phyloP scores from a whole-genome alignment of 2,113 vertebrate genomes.

The Limnothrissa miodon region DNA sequence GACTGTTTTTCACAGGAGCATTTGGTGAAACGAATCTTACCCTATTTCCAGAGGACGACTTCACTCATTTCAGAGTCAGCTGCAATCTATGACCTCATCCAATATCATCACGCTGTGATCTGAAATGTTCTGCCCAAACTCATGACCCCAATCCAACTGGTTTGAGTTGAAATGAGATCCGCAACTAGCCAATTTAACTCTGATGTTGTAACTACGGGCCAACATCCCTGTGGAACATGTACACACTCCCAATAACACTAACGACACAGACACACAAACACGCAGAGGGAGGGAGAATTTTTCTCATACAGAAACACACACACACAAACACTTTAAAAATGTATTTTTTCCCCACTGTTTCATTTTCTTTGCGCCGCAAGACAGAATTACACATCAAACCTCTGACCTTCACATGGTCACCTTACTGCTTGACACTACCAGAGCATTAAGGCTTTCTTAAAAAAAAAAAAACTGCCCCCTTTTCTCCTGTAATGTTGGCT shows the following conservation, averaged over 20 bases:
- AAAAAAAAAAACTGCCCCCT: not conserved
- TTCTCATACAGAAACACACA: not conserved
- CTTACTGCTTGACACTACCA: not conserved
- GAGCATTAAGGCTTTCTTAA: not conserved
- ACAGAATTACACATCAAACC: constrained; percentile 15
- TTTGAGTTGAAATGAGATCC: constrained; percentile 12
- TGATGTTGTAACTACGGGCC: not conserved
- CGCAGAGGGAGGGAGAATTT: not conserved
- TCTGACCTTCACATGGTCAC: not conserved
- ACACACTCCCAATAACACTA: too few relatives aligned
- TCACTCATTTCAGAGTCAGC: not conserved
- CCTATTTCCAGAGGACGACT: not conserved
- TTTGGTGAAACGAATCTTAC: not conserved
- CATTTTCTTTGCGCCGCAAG: not conserved
- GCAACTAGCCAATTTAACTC: not conserved
- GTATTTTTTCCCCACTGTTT: not conserved
- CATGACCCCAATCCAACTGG: not conserved
- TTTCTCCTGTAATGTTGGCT: not conserved
- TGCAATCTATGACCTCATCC: not conserved
- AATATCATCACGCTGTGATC: not conserved
- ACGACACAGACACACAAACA: not conserved
- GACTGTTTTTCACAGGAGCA: not conserved
- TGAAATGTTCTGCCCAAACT: constrained; percentile 9
- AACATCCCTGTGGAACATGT: not conserved
- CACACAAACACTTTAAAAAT: not conserved